A percentile compares a stretch with the other conserved stretches of the same genome.
Conservation (phyloP, 2,113 vertebrate genomes). For the Laticauda colubrina region DNA sequence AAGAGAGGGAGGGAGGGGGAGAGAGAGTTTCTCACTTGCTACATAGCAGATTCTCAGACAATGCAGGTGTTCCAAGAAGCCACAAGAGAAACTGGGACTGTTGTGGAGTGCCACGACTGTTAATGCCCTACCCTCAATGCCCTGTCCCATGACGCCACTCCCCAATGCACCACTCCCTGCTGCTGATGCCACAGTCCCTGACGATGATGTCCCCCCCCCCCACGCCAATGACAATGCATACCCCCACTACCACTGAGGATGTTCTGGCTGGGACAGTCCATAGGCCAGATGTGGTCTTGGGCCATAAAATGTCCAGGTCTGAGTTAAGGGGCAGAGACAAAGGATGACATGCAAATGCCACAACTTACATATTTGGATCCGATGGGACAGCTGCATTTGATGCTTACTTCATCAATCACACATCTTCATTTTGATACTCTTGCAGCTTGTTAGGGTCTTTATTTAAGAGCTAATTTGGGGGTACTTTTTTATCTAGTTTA, state of each 20-base stretch:
- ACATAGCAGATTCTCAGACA: neutral
- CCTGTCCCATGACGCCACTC: too few species aligned
- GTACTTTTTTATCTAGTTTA: neutral
- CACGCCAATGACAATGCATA: neutral
- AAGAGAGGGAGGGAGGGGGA: neutral
- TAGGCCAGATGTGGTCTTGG: neutral
- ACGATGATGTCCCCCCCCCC: fast-evolving
- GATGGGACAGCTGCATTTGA: neutral
- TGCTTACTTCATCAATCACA: neutral
- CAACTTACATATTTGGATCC: neutral
- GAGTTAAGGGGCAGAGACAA: neutral
- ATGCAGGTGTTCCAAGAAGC: neutral
- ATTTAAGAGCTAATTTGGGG: neutral
- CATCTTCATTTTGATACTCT: neutral
- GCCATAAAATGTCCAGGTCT: neutral
- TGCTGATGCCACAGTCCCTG: neutral
- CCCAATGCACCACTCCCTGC: too few species aligned
- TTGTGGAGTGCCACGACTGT: neutral
- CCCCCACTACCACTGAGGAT: neutral
- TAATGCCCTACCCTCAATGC: neutral
- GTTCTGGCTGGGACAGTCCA: neutral
- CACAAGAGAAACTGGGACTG: neutral
- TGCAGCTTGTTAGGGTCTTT: neutral
- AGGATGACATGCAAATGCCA: neutral
- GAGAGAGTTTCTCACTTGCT: neutral